Evolutionary conservation across 2,888 invertebrate species (phyloP), one percentile per base, ranked within the genome.

Genomic region (Meiosimyza decipiens): DNA sequence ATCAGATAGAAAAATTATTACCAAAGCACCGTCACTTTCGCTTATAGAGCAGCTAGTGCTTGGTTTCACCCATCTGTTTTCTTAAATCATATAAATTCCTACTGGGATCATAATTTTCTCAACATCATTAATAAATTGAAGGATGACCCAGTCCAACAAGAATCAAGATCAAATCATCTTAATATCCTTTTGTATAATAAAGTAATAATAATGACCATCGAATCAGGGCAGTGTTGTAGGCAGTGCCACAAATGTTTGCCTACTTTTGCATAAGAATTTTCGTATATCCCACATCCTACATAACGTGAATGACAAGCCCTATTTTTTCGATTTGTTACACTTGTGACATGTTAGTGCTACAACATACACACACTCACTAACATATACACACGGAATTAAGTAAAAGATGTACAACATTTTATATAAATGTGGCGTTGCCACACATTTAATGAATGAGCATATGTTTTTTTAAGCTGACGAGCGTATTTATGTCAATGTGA

Each of bases 111-210:
- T 13, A 54, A 6, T 22, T 6, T 57, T 3, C 54, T 2, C 54
- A 57, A 57, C 70, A 59, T 60, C 66, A 60, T 71, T 66, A 71
- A 71, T 71, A 57, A 71, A 66, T 33, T 15, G 47, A 66, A 22
- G 22, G 54, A 33, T n/a, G 22, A 59, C 47, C 71, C 71, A 50
- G 22, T 49, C 52, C 7, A 49, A 57, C 47, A 40, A 22, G 60
- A 13, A 28, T 51, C 33, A 18, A 66, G 71, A 71, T 71, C 51
- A 71, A 71, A 71, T 66, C 71, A 40, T 63, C 51, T 54, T 52
- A 63, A 71, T 40, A 52, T 60, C 47, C 60, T 40, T 40, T 40
- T 40, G 28, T 50, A 54, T 54, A 71, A 71, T 60, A 60, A 71
- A 60, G 71, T 33, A 59, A 52, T 57, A 66, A 71, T 60, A 52